A percentile compares a stretch with the other conserved stretches of the same genome.
These are phyloP conservation scores for Sialia sialis DNA, from an alignment of 2,113 vertebrate species.

Conservation along the genomic window DNA sequence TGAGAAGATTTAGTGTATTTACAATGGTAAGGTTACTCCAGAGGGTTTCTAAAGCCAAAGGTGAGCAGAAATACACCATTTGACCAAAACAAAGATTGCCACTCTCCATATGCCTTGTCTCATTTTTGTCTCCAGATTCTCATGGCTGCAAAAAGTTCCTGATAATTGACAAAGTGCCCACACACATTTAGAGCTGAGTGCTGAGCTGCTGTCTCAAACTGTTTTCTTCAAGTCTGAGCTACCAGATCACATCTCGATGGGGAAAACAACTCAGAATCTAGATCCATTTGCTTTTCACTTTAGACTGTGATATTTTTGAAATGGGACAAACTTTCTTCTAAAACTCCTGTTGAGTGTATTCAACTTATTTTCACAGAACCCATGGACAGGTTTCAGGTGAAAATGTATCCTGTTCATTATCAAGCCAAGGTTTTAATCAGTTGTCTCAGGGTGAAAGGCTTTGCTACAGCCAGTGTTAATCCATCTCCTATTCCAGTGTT, in stretches of 20 bases:
- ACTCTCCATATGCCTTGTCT: not conserved
- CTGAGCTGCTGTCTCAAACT: not conserved
- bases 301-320: not conserved
- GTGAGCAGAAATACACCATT: not conserved
- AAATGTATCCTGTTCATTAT: not conserved
- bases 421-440: not conserved
- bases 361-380: not conserved
- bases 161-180: not conserved
- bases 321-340: not conserved
- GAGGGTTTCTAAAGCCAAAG: not conserved
- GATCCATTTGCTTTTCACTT: not conserved
- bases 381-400: not conserved
- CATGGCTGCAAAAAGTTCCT: not conserved
- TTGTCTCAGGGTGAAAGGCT: not conserved
- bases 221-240: not conserved
- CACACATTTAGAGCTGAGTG: not conserved
- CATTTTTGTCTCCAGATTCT: not conserved
- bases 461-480: not conserved
- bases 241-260: fast-evolving
- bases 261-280: not conserved
- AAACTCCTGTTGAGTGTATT: not conserved
- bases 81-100: not conserved
- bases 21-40: not conserved
- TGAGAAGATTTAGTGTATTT: not conserved
- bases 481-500: not conserved